These are phyloP conservation scores for Stictocephala bisonia DNA, from an alignment of 2,888 invertebrate genomes.

Conservation along the genomic window DNA sequence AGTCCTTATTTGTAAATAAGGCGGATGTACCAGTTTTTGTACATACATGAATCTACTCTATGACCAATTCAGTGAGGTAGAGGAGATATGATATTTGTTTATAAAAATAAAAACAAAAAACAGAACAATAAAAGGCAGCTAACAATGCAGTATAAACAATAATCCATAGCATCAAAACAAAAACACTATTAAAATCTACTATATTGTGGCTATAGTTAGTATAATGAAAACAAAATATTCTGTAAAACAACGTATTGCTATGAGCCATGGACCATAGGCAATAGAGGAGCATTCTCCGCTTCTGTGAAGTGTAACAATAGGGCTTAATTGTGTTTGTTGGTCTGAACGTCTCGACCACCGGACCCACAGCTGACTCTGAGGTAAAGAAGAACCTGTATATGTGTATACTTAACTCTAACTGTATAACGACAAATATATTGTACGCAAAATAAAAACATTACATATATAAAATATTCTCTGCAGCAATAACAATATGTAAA, in stretches of 20 bases:
- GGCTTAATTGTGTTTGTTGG: not conserved
- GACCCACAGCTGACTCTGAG: slow-evolving; percentile 10
- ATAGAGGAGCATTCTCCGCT: slow-evolving; percentile 27
- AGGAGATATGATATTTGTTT: slow-evolving; percentile 44
- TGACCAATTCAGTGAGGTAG: slow-evolving; percentile 44
- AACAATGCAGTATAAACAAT: slow-evolving; percentile 45
- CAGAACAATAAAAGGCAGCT: slow-evolving; percentile 46
- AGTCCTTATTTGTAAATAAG: slow-evolving; percentile 30
- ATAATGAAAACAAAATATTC: slow-evolving; percentile 46
- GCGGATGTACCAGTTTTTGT: slow-evolving; percentile 27
- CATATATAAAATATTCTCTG: slow-evolving; percentile 48
- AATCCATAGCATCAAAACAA: slow-evolving; percentile 47
- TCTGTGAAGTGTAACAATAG: slow-evolving; percentile 11
- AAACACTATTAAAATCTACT: slow-evolving; percentile 48
- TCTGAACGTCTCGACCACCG: not conserved
- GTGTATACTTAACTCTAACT: slow-evolving; percentile 43
- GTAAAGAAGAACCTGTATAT: slow-evolving; percentile 40
- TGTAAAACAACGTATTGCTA: slow-evolving; percentile 44
- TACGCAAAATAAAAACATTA: slow-evolving; percentile 43
- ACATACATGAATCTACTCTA: slow-evolving; percentile 41
- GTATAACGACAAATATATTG: slow-evolving; percentile 47
- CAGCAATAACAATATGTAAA: slow-evolving; percentile 46
- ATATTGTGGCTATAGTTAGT: slow-evolving; percentile 46
- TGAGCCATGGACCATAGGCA: slow-evolving; percentile 32
- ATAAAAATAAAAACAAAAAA: slow-evolving; percentile 38